These are phyloP conservation scores for Zonitis immaculata DNA, from an alignment of 2,888 invertebrate species.

Conservation along the genomic window DNA sequence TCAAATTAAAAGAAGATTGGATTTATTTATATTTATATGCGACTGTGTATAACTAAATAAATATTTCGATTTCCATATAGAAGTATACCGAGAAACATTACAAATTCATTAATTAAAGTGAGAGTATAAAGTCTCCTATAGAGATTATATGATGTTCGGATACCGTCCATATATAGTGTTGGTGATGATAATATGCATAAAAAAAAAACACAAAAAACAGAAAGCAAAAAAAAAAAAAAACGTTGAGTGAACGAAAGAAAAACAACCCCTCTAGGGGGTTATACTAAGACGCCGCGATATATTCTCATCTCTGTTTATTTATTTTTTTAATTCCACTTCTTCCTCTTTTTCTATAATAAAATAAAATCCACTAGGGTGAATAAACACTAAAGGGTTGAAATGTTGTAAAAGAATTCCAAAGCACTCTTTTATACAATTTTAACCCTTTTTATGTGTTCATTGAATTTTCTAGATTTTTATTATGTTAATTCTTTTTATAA, in stretches of 20 bases:
- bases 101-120: constrained; percentile 21
- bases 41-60: too few species aligned
- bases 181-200: constrained; percentile 8
- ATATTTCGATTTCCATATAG: too few species aligned
- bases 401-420: constrained; percentile 34
- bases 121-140: constrained; percentile 8
- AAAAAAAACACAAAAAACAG: constrained; percentile 1
- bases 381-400: constrained; percentile 40
- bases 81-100: too few species aligned
- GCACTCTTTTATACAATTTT: constrained; percentile 38
- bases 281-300: too few species aligned
- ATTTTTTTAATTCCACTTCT: too few species aligned
- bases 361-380: constrained; percentile 39
- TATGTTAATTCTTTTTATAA: constrained; percentile 44
- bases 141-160: constrained; percentile 7
- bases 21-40: too few species aligned
- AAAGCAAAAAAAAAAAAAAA: neutral
- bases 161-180: too few species aligned
- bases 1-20: too few species aligned
- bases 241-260: too few species aligned
- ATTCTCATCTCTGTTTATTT: too few species aligned
- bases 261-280: too few species aligned
- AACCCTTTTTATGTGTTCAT: constrained; percentile 44
- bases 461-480: constrained; percentile 44
- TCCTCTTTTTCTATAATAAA: too few species aligned